Evolutionary conservation across 2,113 vertebrate species (phyloP).

Genomic region (Cinclus mexicanus): DNA sequence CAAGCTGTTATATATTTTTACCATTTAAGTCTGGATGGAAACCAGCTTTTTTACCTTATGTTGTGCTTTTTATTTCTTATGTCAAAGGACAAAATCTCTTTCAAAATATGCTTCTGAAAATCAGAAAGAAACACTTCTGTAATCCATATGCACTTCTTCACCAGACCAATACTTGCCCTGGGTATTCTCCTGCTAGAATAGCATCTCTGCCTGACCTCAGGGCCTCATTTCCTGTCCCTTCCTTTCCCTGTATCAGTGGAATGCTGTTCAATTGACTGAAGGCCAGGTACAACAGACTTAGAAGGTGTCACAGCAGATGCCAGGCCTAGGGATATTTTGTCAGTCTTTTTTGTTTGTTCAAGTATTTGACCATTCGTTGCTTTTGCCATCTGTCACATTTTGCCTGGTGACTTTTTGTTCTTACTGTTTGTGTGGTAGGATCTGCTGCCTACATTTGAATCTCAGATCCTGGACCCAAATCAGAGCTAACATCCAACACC

Average conservation of each 20-base stretch:
- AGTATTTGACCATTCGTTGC: neutral
- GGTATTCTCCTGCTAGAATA: neutral
- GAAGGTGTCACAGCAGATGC: slow-evolving; percentile 27
- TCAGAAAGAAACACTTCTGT: neutral
- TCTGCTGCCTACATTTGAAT: neutral
- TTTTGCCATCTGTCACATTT: slow-evolving; percentile 30
- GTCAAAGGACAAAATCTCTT: neutral
- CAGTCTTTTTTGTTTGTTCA: neutral
- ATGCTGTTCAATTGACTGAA: neutral
- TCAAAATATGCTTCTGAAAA: neutral
- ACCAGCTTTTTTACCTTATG: neutral
- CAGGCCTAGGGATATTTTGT: slow-evolving; percentile 13
- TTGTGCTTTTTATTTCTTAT: neutral
- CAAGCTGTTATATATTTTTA: slow-evolving; percentile 8
- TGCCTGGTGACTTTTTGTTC: neutral
- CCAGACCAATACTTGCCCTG: neutral
- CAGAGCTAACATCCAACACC: neutral
- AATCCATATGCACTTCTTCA: neutral
- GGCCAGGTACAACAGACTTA: slow-evolving; percentile 24
- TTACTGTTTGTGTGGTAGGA: neutral
- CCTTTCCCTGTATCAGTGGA: neutral
- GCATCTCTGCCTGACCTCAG: neutral
- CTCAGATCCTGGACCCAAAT: neutral
- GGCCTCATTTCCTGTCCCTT: neutral
- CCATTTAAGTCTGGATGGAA: neutral